A percentile compares a stretch with the other conserved stretches of the same genome.
phyloP scores from a whole-genome alignment of 2,113 vertebrate genomes.

The Tenebrosternarchus preto region DNA sequence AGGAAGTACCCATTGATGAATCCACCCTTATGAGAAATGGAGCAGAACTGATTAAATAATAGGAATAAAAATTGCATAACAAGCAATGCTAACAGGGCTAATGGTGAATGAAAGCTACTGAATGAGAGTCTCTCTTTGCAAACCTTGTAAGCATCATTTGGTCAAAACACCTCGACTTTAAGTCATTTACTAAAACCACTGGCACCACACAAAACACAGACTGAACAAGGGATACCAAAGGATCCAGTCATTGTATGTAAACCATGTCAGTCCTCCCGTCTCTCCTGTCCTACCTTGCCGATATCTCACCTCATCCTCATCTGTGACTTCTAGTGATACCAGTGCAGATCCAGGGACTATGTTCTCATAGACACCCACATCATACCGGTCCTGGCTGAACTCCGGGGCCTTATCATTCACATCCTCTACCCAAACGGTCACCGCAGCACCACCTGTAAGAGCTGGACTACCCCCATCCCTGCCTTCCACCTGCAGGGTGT shows the following conservation, averaged over 20 bases:
- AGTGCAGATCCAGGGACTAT: slow-evolving; percentile 67
- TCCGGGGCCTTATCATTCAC: slow-evolving; percentile 76
- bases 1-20: slow-evolving; percentile 76
- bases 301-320: slow-evolving; percentile 76
- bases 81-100: not conserved
- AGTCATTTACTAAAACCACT: no score
- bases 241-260: no score
- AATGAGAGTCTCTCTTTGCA: not conserved
- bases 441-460: slow-evolving; percentile 45
- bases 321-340: slow-evolving; percentile 69
- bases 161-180: no score
- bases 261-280: no score
- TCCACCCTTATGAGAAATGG: slow-evolving; percentile 63
- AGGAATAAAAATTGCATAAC: not conserved
- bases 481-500: slow-evolving; percentile 69
- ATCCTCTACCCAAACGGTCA: slow-evolving; percentile 69
- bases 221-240: no score
- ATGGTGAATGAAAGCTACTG: not conserved
- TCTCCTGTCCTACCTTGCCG: no score
- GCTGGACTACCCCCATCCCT: slow-evolving; percentile 70
- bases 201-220: no score
- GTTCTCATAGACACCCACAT: slow-evolving; percentile 71
- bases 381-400: slow-evolving; percentile 69
- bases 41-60: not conserved
- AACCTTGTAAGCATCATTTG: not conserved